Percentiles rank a stretch among this genome's conserved stretches.
Evolutionary conservation across 2,888 invertebrate genomes (phyloP).

Genomic region (Drosophila cyrtoloma): DNA sequence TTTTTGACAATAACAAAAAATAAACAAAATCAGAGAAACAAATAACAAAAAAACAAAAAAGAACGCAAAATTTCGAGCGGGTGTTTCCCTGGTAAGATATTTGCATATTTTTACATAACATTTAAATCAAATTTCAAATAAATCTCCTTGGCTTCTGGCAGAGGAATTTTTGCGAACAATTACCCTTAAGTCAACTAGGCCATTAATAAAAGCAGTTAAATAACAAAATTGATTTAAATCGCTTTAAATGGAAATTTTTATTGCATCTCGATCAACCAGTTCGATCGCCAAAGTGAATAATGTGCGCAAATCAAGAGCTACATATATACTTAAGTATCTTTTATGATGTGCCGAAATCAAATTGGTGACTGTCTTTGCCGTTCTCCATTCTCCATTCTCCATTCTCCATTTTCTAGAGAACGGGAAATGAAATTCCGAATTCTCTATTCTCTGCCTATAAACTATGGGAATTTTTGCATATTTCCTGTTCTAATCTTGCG

Average conservation of each 20-base stretch:
- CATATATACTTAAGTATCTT: slow-evolving; percentile 48
- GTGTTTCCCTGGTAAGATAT: slow-evolving; percentile 54
- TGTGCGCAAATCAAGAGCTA: slow-evolving; percentile 35
- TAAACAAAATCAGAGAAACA: slow-evolving; percentile 37
- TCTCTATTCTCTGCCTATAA: slow-evolving; percentile 4
- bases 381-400: slow-evolving; percentile 15
- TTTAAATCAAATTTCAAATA: slow-evolving; percentile 42
- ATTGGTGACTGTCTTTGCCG: slow-evolving; percentile 51
- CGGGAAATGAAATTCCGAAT: slow-evolving; percentile 30
- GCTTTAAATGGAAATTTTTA: slow-evolving; percentile 43
- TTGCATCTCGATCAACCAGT: slow-evolving; percentile 45
- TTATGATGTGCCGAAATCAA: slow-evolving; percentile 73
- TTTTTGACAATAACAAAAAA: slow-evolving; percentile 46
- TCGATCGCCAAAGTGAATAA: slow-evolving; percentile 45
- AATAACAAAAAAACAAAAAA: background rate
- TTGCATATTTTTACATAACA: slow-evolving; percentile 51
- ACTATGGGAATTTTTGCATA: slow-evolving; percentile 10
- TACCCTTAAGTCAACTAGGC: slow-evolving; percentile 20
- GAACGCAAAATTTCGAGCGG: slow-evolving; percentile 27
- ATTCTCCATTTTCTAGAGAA: slow-evolving; percentile 16
- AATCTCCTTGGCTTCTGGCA: slow-evolving; percentile 54
- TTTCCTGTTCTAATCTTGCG: background rate
- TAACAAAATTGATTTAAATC: slow-evolving; percentile 44
- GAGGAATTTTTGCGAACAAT: slow-evolving; percentile 34
- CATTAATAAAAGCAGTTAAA: slow-evolving; percentile 37